Evolutionary conservation across 2,888 invertebrate species (phyloP).

Genomic region (Lithophane semibrunnea): DNA sequence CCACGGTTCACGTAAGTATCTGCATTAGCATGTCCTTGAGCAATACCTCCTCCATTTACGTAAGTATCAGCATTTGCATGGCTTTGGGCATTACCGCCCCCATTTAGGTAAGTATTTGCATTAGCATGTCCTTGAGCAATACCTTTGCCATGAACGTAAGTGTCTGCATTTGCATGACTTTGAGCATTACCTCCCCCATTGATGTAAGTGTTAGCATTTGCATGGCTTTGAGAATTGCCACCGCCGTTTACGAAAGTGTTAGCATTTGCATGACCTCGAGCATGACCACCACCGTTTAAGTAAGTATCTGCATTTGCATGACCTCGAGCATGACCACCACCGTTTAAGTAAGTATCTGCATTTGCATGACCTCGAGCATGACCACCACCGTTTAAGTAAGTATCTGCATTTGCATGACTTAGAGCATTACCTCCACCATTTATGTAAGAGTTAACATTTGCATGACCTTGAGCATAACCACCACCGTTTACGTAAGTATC

Average conservation of each 20-base stretch:
- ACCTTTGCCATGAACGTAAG: background rate
- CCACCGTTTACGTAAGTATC: background rate
- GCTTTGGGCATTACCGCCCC: background rate
- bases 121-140: background rate
- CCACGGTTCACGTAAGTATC: too few relatives aligned
- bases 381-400: background rate
- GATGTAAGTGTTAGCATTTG: background rate
- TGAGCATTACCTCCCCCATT: background rate
- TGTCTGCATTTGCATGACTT: background rate
- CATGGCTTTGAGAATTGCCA: background rate
- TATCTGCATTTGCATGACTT: background rate
- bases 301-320: background rate
- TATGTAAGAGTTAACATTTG: background rate
- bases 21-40: background rate
- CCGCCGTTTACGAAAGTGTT: rapidly evolving
- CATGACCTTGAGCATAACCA: background rate
- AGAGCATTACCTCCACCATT: background rate
- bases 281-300: rapidly evolving
- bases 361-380: background rate
- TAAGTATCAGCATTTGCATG: too few relatives aligned
- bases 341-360: background rate
- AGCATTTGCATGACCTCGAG: background rate
- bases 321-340: background rate
- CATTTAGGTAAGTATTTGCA: too few relatives aligned
- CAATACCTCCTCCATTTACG: background rate